Evolutionary conservation across 2,113 vertebrate species (phyloP).

Genomic region (Aix galericulata): DNA sequence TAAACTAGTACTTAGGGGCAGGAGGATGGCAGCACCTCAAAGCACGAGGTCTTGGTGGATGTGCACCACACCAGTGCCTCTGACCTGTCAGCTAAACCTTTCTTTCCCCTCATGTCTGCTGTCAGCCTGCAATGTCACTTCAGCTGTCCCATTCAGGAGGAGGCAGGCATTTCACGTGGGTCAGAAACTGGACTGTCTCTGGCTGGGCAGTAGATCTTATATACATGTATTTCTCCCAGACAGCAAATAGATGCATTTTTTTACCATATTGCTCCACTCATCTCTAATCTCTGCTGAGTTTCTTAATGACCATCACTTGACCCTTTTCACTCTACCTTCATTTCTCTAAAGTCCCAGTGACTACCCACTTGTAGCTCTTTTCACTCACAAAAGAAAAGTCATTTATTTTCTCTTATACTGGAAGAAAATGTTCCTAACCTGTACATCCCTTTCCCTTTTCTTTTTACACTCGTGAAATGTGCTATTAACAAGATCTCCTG

Average conservation of each 20-base stretch:
- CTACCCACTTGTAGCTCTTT: not conserved
- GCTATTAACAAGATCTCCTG: not conserved
- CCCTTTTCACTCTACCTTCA: not conserved
- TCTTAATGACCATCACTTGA: not conserved
- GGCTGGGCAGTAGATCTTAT: not conserved
- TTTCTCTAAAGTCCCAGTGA: not conserved
- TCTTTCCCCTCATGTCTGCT: not conserved
- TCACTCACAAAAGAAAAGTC: not conserved
- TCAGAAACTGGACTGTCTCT: not conserved
- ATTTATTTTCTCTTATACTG: not conserved
- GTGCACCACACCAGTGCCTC: not conserved
- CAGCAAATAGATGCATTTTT: not conserved
- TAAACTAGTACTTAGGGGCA: not conserved
- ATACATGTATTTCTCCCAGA: not conserved
- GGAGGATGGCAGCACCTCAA: not conserved
- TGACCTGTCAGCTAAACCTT: not conserved
- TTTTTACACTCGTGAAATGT: not conserved
- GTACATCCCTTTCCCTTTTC: not conserved
- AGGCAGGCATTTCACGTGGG: not conserved
- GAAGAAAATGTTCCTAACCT: not conserved
- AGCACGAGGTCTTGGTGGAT: not conserved
- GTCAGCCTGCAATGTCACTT: not conserved
- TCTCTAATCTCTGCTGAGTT: not conserved
- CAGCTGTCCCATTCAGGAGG: not conserved
- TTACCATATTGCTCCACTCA: not conserved